Evolutionary conservation across 2,113 vertebrate species (phyloP), one percentile per base, ranked within the genome.

Genomic region (Cettia cetti): DNA sequence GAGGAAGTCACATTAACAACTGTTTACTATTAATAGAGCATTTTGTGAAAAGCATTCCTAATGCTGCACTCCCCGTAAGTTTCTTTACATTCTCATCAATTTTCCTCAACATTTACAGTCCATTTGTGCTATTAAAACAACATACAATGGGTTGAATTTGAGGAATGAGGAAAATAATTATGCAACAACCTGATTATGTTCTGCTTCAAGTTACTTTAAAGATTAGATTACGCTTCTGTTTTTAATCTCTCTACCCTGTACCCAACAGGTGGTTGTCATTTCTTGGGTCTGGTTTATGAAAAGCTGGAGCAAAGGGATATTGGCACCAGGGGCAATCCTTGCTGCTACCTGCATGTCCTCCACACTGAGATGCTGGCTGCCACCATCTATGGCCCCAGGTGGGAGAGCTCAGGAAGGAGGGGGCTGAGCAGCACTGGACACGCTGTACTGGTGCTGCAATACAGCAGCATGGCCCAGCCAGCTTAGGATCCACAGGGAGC

Each of bases 101-200:
- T 47, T 81, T 40, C 57, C 23, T 69, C 1, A 4, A 26, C 49
- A 78, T 85, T 81, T 77, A 44, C 50, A 83, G 50, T 6, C 40
- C 23, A 28, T 60, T 35, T 54, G 28, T 49, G 44, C 39, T 50
- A 77, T 15, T 87, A 90, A 88, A 94, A 70, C 28, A 88, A 70
- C 33, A 89, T 19, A 83, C 42, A 89, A 69, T 22, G 54, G 86
- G 10, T 21, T 93, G 61, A n/a, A 24, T 82, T 92, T 70, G 82
- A 97, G 89, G 95, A 97, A 95, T 54, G 89, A 96, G 87, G 94
- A 88, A 95, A 93, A 75, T 28, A 93, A 84, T 96, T 94, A 80
- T 12, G 52, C 79, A 94, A 56, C 39, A 60, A 82, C 56, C 63
- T 37, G 45, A 89, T 80, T 77, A 94, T 3, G 37, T 56, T 47